Percentiles rank a stretch among this genome's conserved stretches.
phyloP scores from a whole-genome alignment of 2,113 vertebrate genomes.

The Corythoichthys haematopterus region DNA sequence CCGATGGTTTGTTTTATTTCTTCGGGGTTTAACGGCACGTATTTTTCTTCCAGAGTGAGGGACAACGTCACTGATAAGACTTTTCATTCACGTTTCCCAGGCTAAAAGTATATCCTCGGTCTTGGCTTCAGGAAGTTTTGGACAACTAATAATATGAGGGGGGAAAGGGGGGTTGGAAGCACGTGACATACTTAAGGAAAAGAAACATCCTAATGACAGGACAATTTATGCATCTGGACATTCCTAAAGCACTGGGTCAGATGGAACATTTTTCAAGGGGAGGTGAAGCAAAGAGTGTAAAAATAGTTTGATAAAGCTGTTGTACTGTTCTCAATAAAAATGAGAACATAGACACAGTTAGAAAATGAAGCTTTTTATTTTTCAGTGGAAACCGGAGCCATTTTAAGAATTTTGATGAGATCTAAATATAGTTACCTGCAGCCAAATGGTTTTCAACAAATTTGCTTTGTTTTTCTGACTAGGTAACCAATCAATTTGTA shows the following conservation, averaged over 20 bases:
- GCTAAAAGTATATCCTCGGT: background rate
- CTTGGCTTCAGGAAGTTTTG: slow-evolving; percentile 2
- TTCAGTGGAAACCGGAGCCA: background rate
- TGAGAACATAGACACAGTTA: background rate
- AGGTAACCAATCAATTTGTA: background rate
- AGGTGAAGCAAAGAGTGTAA: slow-evolving; percentile 26
- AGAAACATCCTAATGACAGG: slow-evolving; percentile 49
- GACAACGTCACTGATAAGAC: slow-evolving; percentile 10
- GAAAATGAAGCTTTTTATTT: background rate
- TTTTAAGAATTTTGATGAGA: background rate
- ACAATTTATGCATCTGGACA: slow-evolving; percentile 55
- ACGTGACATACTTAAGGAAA: slow-evolving; percentile 26
- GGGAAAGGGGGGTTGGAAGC: background rate
- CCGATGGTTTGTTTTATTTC: slow-evolving; percentile 26
- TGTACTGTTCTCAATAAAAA: slow-evolving; percentile 3
- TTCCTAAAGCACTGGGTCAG: slow-evolving; percentile 51
- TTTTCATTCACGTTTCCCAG: slow-evolving; percentile 12
- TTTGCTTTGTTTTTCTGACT: background rate
- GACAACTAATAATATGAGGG: background rate
- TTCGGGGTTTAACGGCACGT: slow-evolving; percentile 22
- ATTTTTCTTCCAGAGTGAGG: slow-evolving; percentile 18
- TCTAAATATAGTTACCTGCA: background rate
- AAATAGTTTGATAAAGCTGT: slow-evolving; percentile 7
- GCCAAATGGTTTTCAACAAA: background rate
- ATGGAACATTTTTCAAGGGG: slow-evolving; percentile 29